Evolutionary conservation across 2,113 vertebrate species (phyloP), one percentile per base, ranked within the genome.

Genomic region (Nipponia nippon): DNA sequence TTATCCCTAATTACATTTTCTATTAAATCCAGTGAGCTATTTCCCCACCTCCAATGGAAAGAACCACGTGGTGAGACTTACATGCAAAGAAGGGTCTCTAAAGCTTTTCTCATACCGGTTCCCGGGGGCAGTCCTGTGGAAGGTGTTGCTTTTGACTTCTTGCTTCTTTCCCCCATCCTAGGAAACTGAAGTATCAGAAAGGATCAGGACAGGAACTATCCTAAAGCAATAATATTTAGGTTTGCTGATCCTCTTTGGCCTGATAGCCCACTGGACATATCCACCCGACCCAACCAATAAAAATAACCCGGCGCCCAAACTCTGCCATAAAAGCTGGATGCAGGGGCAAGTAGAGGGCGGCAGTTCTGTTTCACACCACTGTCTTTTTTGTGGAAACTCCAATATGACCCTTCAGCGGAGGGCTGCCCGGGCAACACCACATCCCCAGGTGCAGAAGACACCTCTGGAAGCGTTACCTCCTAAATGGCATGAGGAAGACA

Each of bases 1-100:
- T 94, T 94, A 91, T 95, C 56, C 53, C 70, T 93, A 85, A 84
- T 87, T 95, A 94, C 20, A 50, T 72, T 87, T 94, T 67, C 61
- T 76, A 8, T 92, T 83, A 91, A 95, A 91, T 91, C 27, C 56
- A 83, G 38, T 15, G 47, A 78, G 69, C 30, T 13, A 84, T 76
- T 93, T 92, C 49, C 25, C 73, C 61, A 65, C 77, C 56, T 84
- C 52, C 80, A 92, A 22, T 9, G 16, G 49, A 44, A 96, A 84
- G 72, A 90, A 47, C 16, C 8, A 40, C 1, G 0, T 22, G 6
- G 10, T 34, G 32, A 88, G 34, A 16, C 52, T 81, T 82, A 61
- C 3, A 9, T 19, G 13, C 42, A 84, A 67, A 92, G 61, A 85
- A 79, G 3, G 34, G 23, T 75, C 59, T 50, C 62, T 79, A 16